Conservation (phyloP, 2,888 invertebrate species). For the Idaea aversata region DNA sequence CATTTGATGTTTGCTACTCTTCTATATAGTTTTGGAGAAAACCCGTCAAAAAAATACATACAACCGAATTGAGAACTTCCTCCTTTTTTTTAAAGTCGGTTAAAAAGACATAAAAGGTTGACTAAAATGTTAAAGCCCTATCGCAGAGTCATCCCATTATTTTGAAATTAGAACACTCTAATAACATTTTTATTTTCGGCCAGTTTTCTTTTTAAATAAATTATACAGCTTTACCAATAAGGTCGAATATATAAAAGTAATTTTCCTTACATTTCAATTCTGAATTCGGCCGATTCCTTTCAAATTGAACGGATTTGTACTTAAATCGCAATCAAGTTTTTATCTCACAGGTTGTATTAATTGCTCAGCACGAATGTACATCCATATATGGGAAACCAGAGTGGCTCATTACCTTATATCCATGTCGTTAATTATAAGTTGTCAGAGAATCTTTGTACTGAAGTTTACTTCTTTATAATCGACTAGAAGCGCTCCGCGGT, state of each 20-base stretch:
- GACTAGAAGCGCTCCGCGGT: too few relatives aligned
- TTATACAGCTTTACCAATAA: neutral
- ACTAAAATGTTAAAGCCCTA: too few relatives aligned
- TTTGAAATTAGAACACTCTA: too few relatives aligned
- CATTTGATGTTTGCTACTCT: too few relatives aligned
- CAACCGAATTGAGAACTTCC: too few relatives aligned
- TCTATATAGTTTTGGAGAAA: too few relatives aligned
- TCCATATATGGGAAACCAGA: conserved; percentile 47
- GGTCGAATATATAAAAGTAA: neutral
- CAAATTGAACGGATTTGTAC: conserved; percentile 20
- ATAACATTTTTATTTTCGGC: too few relatives aligned
- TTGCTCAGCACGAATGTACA: conserved; percentile 45
- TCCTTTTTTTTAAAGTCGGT: too few relatives aligned
- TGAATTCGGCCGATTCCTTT: neutral
- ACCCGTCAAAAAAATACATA: too few relatives aligned
- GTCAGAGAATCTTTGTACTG: conserved; percentile 34
- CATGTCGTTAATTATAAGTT: conserved; percentile 42
- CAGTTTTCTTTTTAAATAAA: too few relatives aligned
- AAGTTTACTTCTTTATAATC: neutral
- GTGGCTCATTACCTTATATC: conserved; percentile 33
- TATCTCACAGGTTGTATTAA: conserved; percentile 39
- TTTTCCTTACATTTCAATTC: neutral
- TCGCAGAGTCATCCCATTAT: too few relatives aligned
- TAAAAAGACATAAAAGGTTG: too few relatives aligned
- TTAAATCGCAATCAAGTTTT: conserved; percentile 26